A percentile compares a stretch with the other conserved stretches of the same genome.
These are phyloP conservation scores for Ganaspis brasiliensis DNA, from an alignment of 2,888 invertebrate species.

Conservation along the genomic window DNA sequence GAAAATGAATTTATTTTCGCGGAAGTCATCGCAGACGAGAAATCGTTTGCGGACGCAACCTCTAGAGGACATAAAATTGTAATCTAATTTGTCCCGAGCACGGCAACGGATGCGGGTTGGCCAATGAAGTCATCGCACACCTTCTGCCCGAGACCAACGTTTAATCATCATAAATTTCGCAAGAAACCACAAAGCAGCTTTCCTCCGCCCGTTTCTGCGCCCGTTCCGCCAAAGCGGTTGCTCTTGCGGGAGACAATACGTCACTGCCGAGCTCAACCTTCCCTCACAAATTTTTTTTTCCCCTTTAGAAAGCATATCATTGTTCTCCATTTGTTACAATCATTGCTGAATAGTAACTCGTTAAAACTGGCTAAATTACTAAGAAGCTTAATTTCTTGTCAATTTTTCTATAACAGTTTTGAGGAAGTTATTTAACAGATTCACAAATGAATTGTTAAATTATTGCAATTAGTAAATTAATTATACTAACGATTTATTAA, in stretches of 20 bases:
- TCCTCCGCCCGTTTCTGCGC: constrained; percentile 55
- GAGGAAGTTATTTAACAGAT: too few species aligned
- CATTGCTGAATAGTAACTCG: too few species aligned
- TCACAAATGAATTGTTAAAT: too few species aligned
- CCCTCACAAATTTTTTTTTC: constrained; percentile 21
- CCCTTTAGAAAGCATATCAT: constrained; percentile 16
- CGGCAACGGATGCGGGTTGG: constrained; percentile 68
- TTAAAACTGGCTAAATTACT: too few species aligned
- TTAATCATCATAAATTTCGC: constrained; percentile 80
- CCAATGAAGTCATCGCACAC: constrained; percentile 75
- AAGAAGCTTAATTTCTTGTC: too few species aligned
- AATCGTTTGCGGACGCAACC: constrained; percentile 54
- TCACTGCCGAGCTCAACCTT: constrained; percentile 53
- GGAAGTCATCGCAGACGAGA: constrained; percentile 36
- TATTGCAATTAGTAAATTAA: too few species aligned
- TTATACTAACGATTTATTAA: too few species aligned
- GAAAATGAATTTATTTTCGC: constrained; percentile 40
- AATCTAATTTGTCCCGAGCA: constrained; percentile 74
- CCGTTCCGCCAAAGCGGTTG: constrained; percentile 53
- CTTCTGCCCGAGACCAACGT: constrained; percentile 68
- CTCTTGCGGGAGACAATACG: constrained; percentile 56
- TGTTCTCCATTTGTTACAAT: constrained; percentile 2
- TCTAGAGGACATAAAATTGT: constrained; percentile 71
- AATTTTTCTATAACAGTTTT: too few species aligned
- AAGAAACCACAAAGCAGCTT: constrained; percentile 76